These are phyloP conservation scores for Coregonus clupeaformis DNA, from an alignment of 2,113 vertebrate genomes.

Conservation along the genomic window DNA sequence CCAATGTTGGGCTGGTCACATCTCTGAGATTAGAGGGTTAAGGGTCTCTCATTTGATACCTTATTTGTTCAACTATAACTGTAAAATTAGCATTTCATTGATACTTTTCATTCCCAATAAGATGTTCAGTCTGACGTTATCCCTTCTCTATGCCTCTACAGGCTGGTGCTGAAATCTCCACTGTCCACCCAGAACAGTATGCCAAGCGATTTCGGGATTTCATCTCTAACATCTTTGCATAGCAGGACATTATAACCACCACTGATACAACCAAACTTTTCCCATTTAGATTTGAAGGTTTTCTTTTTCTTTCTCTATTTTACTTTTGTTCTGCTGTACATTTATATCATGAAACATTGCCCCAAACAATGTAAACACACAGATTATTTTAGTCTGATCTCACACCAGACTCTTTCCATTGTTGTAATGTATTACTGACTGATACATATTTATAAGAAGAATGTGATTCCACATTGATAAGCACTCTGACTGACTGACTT, in stretches of 20 bases:
- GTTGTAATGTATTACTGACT: slow-evolving; percentile 61
- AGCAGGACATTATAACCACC: slow-evolving; percentile 15
- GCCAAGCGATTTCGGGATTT: slow-evolving; percentile 89
- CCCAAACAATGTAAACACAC: slow-evolving; percentile 32
- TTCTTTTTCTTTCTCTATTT: slow-evolving; percentile 5
- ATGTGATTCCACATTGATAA: slow-evolving; percentile 48
- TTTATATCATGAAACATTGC: slow-evolving; percentile 14
- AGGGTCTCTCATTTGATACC: no score
- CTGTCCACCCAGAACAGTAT: slow-evolving; percentile 87
- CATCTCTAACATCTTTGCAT: slow-evolving; percentile 87
- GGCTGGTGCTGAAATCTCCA: slow-evolving; percentile 91
- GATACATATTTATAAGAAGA: slow-evolving; percentile 51
- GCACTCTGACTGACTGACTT: slow-evolving; percentile 35
- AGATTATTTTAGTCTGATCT: slow-evolving; percentile 25
- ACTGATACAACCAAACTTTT: background rate
- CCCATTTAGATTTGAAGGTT: slow-evolving; percentile 21
- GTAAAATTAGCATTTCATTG: background rate
- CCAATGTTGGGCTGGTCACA: no score
- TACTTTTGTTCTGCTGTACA: background rate
- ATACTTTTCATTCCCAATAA: background rate
- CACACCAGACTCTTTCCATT: slow-evolving; percentile 25
- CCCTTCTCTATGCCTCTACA: slow-evolving; percentile 49
- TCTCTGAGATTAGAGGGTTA: no score
- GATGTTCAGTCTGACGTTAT: background rate
- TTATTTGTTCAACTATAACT: no score